These are phyloP conservation scores for Conopomorpha cramerella DNA, from an alignment of 1,140 invertebrate genomes.

Conservation along the genomic window DNA sequence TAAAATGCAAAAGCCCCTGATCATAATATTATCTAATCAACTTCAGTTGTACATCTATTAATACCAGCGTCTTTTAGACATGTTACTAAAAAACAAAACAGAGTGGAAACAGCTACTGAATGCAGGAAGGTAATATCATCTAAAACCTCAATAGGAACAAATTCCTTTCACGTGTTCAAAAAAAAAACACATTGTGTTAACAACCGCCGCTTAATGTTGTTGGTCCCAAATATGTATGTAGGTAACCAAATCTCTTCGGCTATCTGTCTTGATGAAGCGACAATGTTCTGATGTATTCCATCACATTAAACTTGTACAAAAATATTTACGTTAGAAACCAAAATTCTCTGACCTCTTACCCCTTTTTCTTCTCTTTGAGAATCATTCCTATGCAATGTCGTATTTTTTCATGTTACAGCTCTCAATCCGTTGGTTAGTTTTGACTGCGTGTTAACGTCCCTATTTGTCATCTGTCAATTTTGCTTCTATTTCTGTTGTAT, in stretches of 20 bases:
- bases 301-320: constrained; percentile 45
- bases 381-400: background rate
- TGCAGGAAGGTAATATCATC: no score
- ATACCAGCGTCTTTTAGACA: no score
- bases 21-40: no score
- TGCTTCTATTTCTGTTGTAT: constrained; percentile 49
- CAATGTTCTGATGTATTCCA: constrained; percentile 56
- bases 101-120: no score
- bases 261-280: constrained; percentile 50
- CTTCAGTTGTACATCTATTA: no score
- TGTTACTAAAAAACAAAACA: no score
- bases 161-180: no score
- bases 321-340: constrained; percentile 41
- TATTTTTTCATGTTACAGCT: constrained; percentile 12
- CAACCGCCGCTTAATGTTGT: constrained; percentile 13
- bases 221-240: background rate
- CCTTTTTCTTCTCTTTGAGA: constrained; percentile 2
- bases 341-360: constrained; percentile 14
- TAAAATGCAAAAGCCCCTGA: no score
- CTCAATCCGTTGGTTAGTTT: constrained; percentile 15
- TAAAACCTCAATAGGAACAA: no score
- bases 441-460: constrained; percentile 48
- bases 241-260: constrained; percentile 5
- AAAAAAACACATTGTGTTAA: constrained; percentile 45
- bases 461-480: constrained; percentile 61